Percentiles rank a stretch among this genome's conserved stretches.
phyloP scores from a whole-genome alignment of 2,113 vertebrate species.

The Eubucco bourcierii region DNA sequence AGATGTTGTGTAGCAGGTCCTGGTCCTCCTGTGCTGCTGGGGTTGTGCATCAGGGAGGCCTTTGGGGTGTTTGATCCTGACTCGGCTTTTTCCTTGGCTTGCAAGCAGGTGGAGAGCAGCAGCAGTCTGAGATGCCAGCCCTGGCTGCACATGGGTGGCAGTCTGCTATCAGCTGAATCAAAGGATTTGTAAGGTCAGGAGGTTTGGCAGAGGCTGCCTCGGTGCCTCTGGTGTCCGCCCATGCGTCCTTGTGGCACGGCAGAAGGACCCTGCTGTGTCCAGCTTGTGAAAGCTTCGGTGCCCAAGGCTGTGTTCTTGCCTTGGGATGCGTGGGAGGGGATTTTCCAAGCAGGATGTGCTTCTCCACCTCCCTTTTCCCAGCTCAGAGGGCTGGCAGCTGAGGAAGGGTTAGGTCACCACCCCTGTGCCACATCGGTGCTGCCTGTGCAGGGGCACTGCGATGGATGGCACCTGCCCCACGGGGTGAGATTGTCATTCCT shows the following conservation, averaged over 20 bases:
- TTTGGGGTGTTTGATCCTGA: background rate
- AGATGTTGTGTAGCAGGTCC: background rate
- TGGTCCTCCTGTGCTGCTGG: background rate
- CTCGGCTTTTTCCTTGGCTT: background rate
- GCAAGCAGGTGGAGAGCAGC: background rate
- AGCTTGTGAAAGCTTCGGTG: background rate
- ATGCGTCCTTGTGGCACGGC: background rate
- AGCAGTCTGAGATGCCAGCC: slow-evolving; percentile 59
- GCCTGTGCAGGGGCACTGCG: background rate
- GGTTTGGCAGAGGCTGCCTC: background rate
- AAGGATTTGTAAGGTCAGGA: slow-evolving; percentile 73
- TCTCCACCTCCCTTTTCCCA: background rate
- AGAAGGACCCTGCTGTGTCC: background rate
- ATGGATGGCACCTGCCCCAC: background rate
- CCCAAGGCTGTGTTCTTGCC: background rate
- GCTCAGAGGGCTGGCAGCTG: background rate
- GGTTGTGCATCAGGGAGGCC: rapidly evolving
- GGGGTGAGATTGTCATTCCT: background rate
- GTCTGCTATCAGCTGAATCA: slow-evolving; percentile 73
- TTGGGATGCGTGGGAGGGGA: background rate
- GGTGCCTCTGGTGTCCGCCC: background rate
- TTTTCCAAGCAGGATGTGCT: background rate
- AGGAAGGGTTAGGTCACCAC: background rate
- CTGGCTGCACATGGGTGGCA: slow-evolving; percentile 38
- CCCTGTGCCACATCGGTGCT: background rate